Percentiles rank a stretch among this genome's conserved stretches.
Evolutionary conservation across 2,113 vertebrate genomes (phyloP).

Genomic region (Galeopterus variegatus): DNA sequence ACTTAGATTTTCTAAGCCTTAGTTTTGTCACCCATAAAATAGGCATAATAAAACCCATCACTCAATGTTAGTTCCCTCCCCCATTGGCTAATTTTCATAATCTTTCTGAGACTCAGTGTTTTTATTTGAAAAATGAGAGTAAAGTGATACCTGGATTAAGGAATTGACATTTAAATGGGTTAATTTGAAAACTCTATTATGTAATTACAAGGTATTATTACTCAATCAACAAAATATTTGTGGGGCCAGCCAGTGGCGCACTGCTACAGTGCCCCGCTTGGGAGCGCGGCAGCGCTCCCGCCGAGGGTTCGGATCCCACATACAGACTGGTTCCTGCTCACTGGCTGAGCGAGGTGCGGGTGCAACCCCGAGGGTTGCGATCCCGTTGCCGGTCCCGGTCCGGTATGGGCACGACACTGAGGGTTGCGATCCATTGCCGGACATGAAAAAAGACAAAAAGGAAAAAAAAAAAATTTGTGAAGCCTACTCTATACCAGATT

Average conservation of each 20-base stretch:
- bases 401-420: too few species aligned
- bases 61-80: background rate
- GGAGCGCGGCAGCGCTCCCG: too few species aligned
- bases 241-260: too few species aligned
- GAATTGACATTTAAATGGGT: background rate
- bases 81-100: background rate
- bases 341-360: too few species aligned
- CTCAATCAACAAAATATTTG: background rate
- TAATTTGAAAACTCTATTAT: background rate
- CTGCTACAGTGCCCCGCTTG: too few species aligned
- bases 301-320: too few species aligned
- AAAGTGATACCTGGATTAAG: background rate
- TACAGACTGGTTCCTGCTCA: too few species aligned
- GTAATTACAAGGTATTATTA: background rate
- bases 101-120: background rate
- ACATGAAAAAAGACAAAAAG: too few species aligned
- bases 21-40: background rate
- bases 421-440: too few species aligned
- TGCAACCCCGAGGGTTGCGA: too few species aligned
- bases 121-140: background rate
- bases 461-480: slow-evolving; percentile 24
- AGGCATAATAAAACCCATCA: background rate
- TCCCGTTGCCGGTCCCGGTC: too few species aligned
- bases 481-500: background rate
- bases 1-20: slow-evolving; percentile 43